Percentiles rank a stretch among this genome's conserved stretches.
phyloP scores from a whole-genome alignment of 1,140 invertebrate genomes.

The Ganaspis sp. region DNA sequence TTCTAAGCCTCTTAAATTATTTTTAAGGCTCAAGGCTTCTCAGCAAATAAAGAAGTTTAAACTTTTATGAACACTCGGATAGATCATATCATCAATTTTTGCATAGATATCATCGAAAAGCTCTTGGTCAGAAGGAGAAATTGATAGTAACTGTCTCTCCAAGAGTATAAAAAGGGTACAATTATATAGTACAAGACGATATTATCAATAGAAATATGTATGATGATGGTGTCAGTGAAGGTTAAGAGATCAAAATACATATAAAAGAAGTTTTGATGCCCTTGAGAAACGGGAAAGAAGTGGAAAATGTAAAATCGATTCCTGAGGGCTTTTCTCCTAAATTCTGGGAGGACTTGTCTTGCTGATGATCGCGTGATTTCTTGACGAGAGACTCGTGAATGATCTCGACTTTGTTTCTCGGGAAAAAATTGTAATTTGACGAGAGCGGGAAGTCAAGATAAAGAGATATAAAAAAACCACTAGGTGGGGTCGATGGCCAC shows the following conservation, averaged over 20 bases:
- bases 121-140: not conserved
- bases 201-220: not conserved
- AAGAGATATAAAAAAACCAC: conserved; percentile 1
- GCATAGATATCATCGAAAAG: not conserved
- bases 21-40: no score
- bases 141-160: not conserved
- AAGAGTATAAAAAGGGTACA: not conserved
- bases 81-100: not conserved
- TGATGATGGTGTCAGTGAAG: not conserved
- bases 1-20: no score
- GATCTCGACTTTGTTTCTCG: conserved; percentile 4
- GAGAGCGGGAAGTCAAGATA: not conserved
- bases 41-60: no score
- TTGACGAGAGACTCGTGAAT: not conserved
- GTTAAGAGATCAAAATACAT: not conserved
- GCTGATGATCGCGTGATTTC: not conserved
- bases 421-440: not conserved
- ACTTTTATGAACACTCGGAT: not conserved
- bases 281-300: not conserved
- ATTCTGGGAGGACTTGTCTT: not conserved
- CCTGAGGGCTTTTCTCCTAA: not conserved
- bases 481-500: conserved; percentile 24
- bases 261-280: not conserved
- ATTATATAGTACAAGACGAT: no score
- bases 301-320: not conserved